Evolutionary conservation across 2,888 invertebrate species (phyloP).

Genomic region (Rhyacophila evoluta): DNA sequence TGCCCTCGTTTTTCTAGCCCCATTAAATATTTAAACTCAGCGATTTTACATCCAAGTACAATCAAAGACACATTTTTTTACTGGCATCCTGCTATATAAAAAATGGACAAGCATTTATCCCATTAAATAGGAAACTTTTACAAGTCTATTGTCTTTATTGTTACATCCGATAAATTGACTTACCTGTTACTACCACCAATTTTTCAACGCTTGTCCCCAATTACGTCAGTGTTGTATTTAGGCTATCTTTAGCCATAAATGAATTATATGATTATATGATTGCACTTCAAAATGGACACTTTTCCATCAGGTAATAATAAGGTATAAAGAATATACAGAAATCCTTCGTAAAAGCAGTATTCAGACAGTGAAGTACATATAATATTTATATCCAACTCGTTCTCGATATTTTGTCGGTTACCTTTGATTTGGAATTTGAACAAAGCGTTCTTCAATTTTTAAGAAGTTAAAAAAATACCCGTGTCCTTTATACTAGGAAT

Average conservation of each 20-base stretch:
- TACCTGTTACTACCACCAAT: conserved; percentile 32
- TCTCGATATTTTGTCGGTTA: too few species aligned
- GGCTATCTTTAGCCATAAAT: background rate
- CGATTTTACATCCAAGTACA: conserved; percentile 1
- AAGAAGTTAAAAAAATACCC: too few species aligned
- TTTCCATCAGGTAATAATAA: too few species aligned
- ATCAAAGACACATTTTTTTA: background rate
- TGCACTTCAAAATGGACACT: too few species aligned
- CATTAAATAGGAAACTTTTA: conserved; percentile 32
- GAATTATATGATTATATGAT: too few species aligned
- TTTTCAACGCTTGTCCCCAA: conserved; percentile 26
- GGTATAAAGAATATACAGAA: too few species aligned
- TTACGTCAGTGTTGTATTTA: background rate
- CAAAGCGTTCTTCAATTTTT: too few species aligned
- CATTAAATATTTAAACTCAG: background rate
- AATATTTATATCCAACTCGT: too few species aligned
- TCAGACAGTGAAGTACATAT: too few species aligned
- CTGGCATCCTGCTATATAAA: conserved; percentile 1
- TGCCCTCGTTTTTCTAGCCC: background rate
- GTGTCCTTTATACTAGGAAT: too few species aligned
- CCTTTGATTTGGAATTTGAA: too few species aligned
- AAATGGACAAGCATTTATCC: conserved; percentile 30
- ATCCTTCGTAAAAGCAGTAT: too few species aligned
- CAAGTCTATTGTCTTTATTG: conserved; percentile 30
- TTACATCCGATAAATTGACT: conserved; percentile 38